Base-by-base conservation (phyloP, 2,888 invertebrate genomes). In the Hipparchia sbordonii region DNA sequence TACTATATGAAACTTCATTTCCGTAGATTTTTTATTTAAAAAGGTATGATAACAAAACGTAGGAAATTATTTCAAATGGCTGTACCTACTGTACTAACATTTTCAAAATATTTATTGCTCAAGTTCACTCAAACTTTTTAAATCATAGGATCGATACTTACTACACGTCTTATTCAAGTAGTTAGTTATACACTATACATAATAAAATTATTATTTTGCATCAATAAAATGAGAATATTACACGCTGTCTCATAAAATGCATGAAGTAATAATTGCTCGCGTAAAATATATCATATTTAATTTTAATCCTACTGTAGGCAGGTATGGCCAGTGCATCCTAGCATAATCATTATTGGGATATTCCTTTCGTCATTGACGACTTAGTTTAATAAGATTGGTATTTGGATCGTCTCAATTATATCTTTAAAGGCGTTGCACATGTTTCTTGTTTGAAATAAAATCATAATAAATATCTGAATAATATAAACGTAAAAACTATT, bases 331-430 rank as follows among this genome's bases (percentile, higher is more conserved):
- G 33, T 33, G 6, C 8, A 7, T 9, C 12, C 23, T 51, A 33
- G 65, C 12, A 13, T 52, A 65, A 65, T 33, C 12, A 52, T 33
- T 65, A 65, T 33, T 52, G 65, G 51, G 9, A 51, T 63, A 65
- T 33, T 52, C 52, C 12, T 65, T 33, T 63, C 63, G 51, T 63
- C 9, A 51, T 57, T 60, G 51, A 51, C 23, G 13, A 63, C 10
- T 63, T 23, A 12, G 65, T 52, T 12, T 33, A 65, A 65, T 65
- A 7, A 48, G 46, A 48, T 62, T 8, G 62, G 62, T 48, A 62
- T 62, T 62, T 12, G 52, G 65, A 51, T 51, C 51, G 33, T 65
- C 65, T 65, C 52, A 51, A 52, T 65, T 52, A 63, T 48, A 23
- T 23, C 5, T 39, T 46, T 8, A 13, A 13, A 48, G 46, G 62